Base-by-base conservation (phyloP, 2,888 invertebrate genomes). In the Polia nebulosa region DNA sequence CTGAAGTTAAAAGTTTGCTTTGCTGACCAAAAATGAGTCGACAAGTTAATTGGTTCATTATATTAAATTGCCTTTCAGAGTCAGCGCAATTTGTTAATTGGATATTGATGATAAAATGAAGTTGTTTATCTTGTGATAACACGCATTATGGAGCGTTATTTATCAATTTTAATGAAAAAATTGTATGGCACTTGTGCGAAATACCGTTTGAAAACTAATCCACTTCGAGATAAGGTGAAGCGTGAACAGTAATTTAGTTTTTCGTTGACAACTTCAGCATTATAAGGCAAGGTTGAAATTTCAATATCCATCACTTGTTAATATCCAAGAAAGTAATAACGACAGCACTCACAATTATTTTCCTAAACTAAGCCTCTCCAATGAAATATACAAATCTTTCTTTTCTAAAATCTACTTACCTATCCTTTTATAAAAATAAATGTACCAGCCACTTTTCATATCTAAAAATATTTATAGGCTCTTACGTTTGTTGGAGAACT, bases 41-140 rank as follows among this genome's bases (percentile, higher is more conserved):
- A n/a, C 34, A 25, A 20, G 17, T 52, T 76, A 80, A 80, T 76
- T 63, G 27, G 57, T 51, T 62, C 44, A 29, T 34, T 47, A 66
- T 25, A 39, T 44, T 47, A 41, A 53, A 69, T 76, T 53, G 34
- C 44, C 41, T 69, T 34, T 63, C 32, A 32, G 15, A 52, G 11
- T 47, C 36, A 53, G 45, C 62, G 55, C 51, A 59, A 49, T 74
- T 45, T 68, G 20, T 32, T 74, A 51, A 75, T 73, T 59, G 51
- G 34, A 45, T 41, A 29, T 39, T 56, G 29, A 60, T 74, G 9
- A 57, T 39, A 44, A 52, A 74, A 78, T 69, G 11, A 29, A 8
- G 13, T 27, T 49, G 29, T 67, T 52, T 76, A 41, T 47, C 20
- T 52, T 22, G 17, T 25, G 51, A 68, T 56, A 20, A 47, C 15